Evolutionary conservation across 1,140 invertebrate genomes (phyloP).

Genomic region (Drosophila triauraria): DNA sequence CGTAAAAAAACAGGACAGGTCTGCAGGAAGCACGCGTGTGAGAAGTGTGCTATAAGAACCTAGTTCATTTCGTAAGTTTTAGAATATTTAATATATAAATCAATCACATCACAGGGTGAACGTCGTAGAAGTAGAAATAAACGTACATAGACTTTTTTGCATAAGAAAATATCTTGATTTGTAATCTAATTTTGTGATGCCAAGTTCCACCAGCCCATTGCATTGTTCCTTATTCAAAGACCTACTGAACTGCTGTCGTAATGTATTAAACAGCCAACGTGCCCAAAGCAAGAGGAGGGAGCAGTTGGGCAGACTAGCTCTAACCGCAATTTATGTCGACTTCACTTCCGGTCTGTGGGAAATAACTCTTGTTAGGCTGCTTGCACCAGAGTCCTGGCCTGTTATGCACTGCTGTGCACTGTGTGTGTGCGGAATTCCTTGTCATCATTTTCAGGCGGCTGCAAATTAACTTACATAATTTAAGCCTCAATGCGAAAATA

Average conservation of each 20-base stretch:
- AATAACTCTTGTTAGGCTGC: slow-evolving; percentile 74
- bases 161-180: slow-evolving; percentile 3
- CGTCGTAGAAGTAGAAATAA: not conserved
- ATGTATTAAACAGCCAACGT: slow-evolving; percentile 52
- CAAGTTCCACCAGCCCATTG: not conserved
- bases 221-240: not conserved
- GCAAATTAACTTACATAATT: slow-evolving; percentile 82
- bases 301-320: slow-evolving; percentile 44
- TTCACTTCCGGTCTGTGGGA: slow-evolving; percentile 80
- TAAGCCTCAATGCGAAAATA: slow-evolving; percentile 67
- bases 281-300: slow-evolving; percentile 2
- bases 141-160: slow-evolving; percentile 1
- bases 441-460: slow-evolving; percentile 76
- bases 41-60: not conserved
- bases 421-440: slow-evolving; percentile 67
- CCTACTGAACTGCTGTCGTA: slow-evolving; percentile 22
- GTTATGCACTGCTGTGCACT: slow-evolving; percentile 14
- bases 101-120: slow-evolving; percentile 13
- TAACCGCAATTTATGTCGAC: slow-evolving; percentile 81
- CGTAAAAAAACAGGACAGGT: slow-evolving; percentile 5
- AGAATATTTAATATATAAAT: slow-evolving; percentile 6
- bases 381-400: slow-evolving; percentile 27
- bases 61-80: not conserved
- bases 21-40: not conserved
- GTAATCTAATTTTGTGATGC: not conserved